Conservation (phyloP, 1,140 invertebrate genomes). For the Diorhabda elongata region DNA sequence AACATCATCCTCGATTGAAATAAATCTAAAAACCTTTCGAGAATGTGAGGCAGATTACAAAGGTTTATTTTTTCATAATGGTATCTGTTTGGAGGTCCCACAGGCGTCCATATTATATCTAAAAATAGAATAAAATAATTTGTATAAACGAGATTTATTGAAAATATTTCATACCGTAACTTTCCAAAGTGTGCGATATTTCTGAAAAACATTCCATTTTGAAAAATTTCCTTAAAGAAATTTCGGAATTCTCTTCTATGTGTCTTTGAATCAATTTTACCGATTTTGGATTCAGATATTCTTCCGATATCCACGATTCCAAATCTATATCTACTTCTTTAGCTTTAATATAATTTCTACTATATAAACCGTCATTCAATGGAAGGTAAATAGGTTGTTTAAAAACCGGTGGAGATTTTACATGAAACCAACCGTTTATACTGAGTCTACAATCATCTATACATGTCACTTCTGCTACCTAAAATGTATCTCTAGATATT, state of each 20-base stretch:
- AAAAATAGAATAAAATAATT: constrained; percentile 7
- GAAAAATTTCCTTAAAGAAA: constrained; percentile 55
- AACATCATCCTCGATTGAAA: constrained; percentile 55
- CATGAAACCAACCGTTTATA: constrained; percentile 76
- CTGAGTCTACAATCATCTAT: constrained; percentile 60
- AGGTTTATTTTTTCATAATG: constrained; percentile 57
- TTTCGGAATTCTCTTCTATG: constrained; percentile 57
- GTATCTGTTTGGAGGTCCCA: constrained; percentile 59
- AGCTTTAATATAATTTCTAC: constrained; percentile 32
- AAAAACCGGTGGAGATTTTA: constrained; percentile 37
- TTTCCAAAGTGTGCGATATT: constrained; percentile 49
- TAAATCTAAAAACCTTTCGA: constrained; percentile 50
- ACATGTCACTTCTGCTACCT: constrained; percentile 64
- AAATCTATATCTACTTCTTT: constrained; percentile 40
- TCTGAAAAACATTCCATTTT: constrained; percentile 48
- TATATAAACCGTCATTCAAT: constrained; percentile 33
- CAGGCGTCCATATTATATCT: constrained; percentile 54
- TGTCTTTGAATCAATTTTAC: constrained; percentile 53
- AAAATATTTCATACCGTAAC: constrained; percentile 32
- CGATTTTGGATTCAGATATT: constrained; percentile 50
- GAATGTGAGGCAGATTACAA: constrained; percentile 46
- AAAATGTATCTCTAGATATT: not conserved
- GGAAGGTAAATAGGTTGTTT: constrained; percentile 37
- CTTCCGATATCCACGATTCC: constrained; percentile 49
- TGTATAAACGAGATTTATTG: not conserved